Percentiles rank a stretch among this genome's conserved stretches.
Conservation (phyloP, 2,888 invertebrate species). For the Cheilosia urbana region DNA sequence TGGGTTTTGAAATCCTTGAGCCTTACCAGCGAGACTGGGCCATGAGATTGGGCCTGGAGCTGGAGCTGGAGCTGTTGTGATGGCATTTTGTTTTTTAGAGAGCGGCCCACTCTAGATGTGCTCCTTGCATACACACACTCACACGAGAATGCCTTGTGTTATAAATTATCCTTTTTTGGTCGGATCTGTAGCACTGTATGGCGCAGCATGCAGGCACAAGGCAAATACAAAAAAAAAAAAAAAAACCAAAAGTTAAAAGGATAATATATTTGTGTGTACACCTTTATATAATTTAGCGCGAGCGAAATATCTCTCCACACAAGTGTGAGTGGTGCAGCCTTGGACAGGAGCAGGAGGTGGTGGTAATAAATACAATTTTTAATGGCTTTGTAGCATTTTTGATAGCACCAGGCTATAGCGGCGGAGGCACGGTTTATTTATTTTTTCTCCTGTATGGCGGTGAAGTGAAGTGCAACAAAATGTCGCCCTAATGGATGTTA, state of each 20-base stretch:
- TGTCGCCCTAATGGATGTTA: constrained; percentile 70
- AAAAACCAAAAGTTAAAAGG: constrained; percentile 61
- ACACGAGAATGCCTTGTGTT: constrained; percentile 52
- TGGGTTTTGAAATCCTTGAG: constrained; percentile 66
- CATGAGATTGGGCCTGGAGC: constrained; percentile 31
- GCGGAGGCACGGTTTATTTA: constrained; percentile 20
- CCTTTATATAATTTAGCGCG: constrained; percentile 71
- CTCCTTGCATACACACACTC: neutral
- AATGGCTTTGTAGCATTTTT: constrained; percentile 79
- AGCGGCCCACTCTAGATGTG: constrained; percentile 5
- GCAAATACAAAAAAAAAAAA: constrained; percentile 21
- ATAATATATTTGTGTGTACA: constrained; percentile 70
- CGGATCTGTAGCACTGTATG: constrained; percentile 37
- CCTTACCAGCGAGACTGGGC: constrained; percentile 12
- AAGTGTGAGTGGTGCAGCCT: constrained; percentile 45
- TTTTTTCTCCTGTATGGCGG: constrained; percentile 32
- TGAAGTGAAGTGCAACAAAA: constrained; percentile 72
- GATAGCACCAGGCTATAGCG: constrained; percentile 73
- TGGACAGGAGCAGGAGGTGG: constrained; percentile 39
- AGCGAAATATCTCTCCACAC: constrained; percentile 40
- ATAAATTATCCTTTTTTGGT: constrained; percentile 74
- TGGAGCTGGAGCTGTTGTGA: neutral
- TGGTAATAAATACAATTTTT: constrained; percentile 80
- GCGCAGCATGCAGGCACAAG: constrained; percentile 41
- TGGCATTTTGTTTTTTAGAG: constrained; percentile 43